These are phyloP conservation scores for Coracopsis vasa DNA, from an alignment of 2,113 vertebrate genomes.

Conservation along the genomic window DNA sequence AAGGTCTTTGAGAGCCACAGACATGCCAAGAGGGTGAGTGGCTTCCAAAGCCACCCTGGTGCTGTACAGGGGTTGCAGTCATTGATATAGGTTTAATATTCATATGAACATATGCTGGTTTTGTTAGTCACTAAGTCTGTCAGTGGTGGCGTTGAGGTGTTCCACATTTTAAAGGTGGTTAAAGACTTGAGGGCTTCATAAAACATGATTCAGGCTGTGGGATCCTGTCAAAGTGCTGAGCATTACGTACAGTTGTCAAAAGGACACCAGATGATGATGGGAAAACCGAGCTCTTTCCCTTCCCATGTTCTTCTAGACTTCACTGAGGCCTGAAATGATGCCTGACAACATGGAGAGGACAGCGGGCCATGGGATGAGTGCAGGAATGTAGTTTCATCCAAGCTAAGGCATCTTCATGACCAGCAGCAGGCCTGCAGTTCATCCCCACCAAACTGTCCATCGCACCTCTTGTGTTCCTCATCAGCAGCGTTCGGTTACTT, in stretches of 20 bases:
- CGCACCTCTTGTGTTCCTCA: fast-evolving
- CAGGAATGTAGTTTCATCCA: not conserved
- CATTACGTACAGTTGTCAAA: fast-evolving
- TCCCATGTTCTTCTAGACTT: not conserved
- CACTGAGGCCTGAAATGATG: not conserved
- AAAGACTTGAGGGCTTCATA: not conserved
- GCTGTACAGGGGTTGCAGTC: fast-evolving
- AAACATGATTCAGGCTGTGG: not conserved
- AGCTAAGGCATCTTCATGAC: not conserved
- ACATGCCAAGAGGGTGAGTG: not conserved
- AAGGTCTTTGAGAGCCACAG: not conserved
- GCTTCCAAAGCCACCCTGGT: not conserved
- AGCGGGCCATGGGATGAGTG: not conserved
- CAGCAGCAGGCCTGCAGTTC: not conserved
- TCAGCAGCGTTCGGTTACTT: not conserved
- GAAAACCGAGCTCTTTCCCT: not conserved
- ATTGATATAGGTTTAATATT: not conserved
- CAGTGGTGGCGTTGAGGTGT: not conserved
- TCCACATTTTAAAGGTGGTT: not conserved
- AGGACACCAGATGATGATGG: not conserved
- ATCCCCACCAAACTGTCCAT: not conserved
- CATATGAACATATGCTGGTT: not conserved
- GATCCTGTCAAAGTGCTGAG: not conserved
- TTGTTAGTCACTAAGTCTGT: not conserved
- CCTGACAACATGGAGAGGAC: not conserved